Base-by-base conservation (phyloP, 2,888 invertebrate genomes). In the Tromatobia lineatoria region DNA sequence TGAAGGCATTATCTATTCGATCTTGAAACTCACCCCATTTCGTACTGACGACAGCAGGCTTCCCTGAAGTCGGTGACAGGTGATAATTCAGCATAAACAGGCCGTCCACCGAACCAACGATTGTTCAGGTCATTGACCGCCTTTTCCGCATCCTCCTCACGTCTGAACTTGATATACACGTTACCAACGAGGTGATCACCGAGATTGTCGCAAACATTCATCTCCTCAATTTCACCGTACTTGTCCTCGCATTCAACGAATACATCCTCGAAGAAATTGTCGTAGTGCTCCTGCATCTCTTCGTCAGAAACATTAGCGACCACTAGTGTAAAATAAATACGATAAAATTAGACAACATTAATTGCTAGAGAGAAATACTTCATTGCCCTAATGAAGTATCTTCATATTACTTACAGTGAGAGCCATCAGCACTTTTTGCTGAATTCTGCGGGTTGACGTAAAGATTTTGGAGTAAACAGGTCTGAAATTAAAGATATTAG, bases 201-300 rank as follows among this genome's bases (percentile, higher is more conserved):
- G 84, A 99, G 96, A 94, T 99, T 99, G 94, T 99, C 99, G 94
- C 99, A 99, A 2, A 99, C 99, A 94, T 99, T 99, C 99, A 99
- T 99, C 94, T 99, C 99, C 94, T 99, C 99, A 91, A 99, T 99
- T 94, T 99, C 99, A 0, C 99, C 99, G 94, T 99, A 99, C 95
- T 99, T 99, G 92, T 99, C 99, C 94, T 99, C 99, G 92, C 99
- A 98, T 94, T 99, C 99, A 0, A 99, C 98, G 95, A 99, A 99
- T 1, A 99, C 99, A 94, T 99, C 99, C 94, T 99, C 99, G 94
- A 99, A 99, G 94, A 99, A 99, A 92, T 99, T 99, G 93, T 99
- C 99, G 94, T 99, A 99, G 95, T 99, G 99, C 94, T 99, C 98
- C 94, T 99, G 99, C 97, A 99, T 99, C 94, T 99, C 99, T 94